These are phyloP conservation scores for Pseudorhiza aurosa DNA, from an alignment of 30 jellyfish, hydroid and myxozoan species.

Conservation along the genomic window DNA sequence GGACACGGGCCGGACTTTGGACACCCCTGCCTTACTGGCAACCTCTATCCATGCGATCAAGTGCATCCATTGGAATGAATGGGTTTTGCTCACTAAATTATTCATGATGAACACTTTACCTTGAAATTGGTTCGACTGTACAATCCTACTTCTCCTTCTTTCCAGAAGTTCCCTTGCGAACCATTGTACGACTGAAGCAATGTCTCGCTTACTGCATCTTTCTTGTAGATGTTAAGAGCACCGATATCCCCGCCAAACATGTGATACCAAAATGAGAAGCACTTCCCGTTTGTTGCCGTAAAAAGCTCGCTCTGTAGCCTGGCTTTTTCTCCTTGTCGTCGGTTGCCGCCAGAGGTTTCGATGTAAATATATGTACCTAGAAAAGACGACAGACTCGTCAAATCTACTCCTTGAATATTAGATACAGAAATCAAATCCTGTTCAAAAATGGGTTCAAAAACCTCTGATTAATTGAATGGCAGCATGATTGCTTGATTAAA, in stretches of 20 bases:
- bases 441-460: too few species aligned
- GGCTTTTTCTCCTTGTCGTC: conserved; percentile 80
- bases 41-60: too few species aligned
- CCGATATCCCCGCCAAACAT: conserved; percentile 91
- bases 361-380: conserved; percentile 87
- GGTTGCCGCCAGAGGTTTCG: conserved; percentile 84
- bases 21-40: too few species aligned
- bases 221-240: conserved; percentile 65
- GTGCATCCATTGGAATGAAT: too few species aligned
- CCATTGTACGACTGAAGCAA: conserved; percentile 66
- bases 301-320: conserved; percentile 80
- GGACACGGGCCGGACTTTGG: too few species aligned
- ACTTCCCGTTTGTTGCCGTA: conserved; percentile 83
- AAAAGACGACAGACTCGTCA: too few species aligned
- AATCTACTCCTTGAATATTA: too few species aligned
- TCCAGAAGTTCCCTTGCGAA: conserved; percentile 92
- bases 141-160: conserved; percentile 93
- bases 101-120: too few species aligned
- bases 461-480: too few species aligned
- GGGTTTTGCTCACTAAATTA: too few species aligned
- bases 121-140: conserved; percentile 77
- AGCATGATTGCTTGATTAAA: too few species aligned
- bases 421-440: too few species aligned
- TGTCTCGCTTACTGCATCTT: conserved; percentile 32
- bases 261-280: conserved; percentile 96